Base-by-base conservation (phyloP, 2,888 invertebrate species). In the Eilema caniola region DNA sequence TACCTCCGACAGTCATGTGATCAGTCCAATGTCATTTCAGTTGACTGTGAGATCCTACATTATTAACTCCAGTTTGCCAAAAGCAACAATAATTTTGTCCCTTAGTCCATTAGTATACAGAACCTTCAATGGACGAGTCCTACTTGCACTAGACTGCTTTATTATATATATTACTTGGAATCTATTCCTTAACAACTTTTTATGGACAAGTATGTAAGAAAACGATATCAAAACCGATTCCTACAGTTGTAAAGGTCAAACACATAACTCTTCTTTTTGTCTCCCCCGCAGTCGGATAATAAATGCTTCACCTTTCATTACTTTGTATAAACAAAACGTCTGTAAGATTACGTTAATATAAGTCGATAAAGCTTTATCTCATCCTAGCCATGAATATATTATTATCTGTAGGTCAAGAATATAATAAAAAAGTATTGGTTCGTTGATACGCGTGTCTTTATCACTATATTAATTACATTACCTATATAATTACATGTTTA, bases 321-420 rank as follows among this genome's bases (percentile, higher is more conserved):
- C 53, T 28, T 53, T 64, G 47, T 28, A 53, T n/a, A 64, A 47
- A 11, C 47, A n/a, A 61, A n/a, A 64, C 28, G 14, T 53, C 11
- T 20, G 16, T 7, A 28, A 37, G 16, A 31, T 66, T 33, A 66
- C 37, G 41, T 56, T 23, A 12, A 41, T 41, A 62, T 10, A 16
- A 11, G 12, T 14, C 64, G 72, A 72, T 72, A 72, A 72, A 10
- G 25, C 20, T 23, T 77, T 71, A 72, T 75, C 80, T 81, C 78
- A 80, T 80, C 67, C 78, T 74, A 79, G 83, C 78, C 74, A 67
- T 65, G 28, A 72, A 75, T 62, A n/a, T n/a, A n/a, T n/a, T n/a
- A 60, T 68, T 79, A 83, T 85, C 83, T 76, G 74, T 85, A 88
- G 88, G 86, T 88, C 88, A 87, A 85, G 84, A 81, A 41, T 64